phyloP scores from a whole-genome alignment of 64 coral and sea anemone species.

The Montipora foliosa region DNA sequence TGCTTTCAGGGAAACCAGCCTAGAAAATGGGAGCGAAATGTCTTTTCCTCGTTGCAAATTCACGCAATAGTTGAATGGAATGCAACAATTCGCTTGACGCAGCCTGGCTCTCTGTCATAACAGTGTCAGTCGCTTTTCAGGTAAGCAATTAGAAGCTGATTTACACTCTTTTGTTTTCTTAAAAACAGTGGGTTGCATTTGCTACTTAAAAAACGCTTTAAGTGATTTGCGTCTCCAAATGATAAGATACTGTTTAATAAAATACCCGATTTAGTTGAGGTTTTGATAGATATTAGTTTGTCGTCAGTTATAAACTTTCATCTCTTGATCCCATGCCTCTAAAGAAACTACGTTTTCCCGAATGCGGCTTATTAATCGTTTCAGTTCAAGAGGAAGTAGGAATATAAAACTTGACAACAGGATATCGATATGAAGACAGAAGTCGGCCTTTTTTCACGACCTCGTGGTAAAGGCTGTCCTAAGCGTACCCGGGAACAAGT shows the following conservation, averaged over 20 bases:
- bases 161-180: neutral
- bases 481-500: no score
- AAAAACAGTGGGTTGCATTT: neutral
- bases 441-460: no score
- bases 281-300: neutral
- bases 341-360: neutral
- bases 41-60: neutral
- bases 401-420: no score
- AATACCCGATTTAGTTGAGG: no score
- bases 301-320: neutral
- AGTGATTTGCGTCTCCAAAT: no score
- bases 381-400: no score
- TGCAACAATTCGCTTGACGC: slow-evolving; percentile 18
- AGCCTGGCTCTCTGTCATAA: slow-evolving; percentile 29
- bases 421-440: no score
- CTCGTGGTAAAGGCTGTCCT: no score
- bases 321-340: neutral
- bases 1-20: neutral
- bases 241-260: no score
- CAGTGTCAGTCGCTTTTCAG: slow-evolving; percentile 26
- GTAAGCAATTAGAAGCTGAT: slow-evolving; percentile 21
- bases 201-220: neutral
- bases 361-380: neutral
- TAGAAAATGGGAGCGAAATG: neutral
- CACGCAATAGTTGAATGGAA: neutral